Percentiles rank a stretch among this genome's conserved stretches.
Conservation (phyloP, 2,888 invertebrate species). For the Pristionchus fissidentatus region DNA sequence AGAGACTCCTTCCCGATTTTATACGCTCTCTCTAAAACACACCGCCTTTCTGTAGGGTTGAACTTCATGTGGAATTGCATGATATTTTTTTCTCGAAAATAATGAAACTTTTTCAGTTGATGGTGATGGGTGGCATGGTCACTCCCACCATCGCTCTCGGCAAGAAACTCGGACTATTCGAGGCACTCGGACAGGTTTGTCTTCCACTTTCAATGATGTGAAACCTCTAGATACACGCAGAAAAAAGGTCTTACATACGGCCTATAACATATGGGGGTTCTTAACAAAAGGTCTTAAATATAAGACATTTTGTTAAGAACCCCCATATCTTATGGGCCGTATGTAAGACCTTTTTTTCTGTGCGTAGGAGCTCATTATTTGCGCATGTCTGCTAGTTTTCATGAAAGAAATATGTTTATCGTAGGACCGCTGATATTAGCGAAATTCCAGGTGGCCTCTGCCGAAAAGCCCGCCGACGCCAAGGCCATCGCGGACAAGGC, state of each 20-base stretch:
- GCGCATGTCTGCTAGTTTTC: too few species aligned
- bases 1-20: not conserved
- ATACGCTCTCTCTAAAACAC: not conserved
- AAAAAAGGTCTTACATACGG: not conserved
- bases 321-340: too few species aligned
- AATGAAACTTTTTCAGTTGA: not conserved
- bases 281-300: not conserved
- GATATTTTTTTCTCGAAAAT: too few species aligned
- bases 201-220: not conserved
- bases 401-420: not conserved
- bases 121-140: conserved; percentile 26
- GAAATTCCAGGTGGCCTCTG: not conserved
- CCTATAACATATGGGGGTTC: not conserved
- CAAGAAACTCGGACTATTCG: conserved; percentile 45
- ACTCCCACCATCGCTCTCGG: conserved; percentile 36
- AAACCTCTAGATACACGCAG: not conserved
- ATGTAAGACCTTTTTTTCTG: not conserved
- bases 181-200: conserved; percentile 39
- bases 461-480: conserved; percentile 53
- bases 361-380: not conserved
- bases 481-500: conserved; percentile 62
- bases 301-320: not conserved
- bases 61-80: too few species aligned
- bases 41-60: too few species aligned
- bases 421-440: not conserved